phyloP scores from a whole-genome alignment of 2,888 invertebrate genomes.

The Mactromeris polynyma region DNA sequence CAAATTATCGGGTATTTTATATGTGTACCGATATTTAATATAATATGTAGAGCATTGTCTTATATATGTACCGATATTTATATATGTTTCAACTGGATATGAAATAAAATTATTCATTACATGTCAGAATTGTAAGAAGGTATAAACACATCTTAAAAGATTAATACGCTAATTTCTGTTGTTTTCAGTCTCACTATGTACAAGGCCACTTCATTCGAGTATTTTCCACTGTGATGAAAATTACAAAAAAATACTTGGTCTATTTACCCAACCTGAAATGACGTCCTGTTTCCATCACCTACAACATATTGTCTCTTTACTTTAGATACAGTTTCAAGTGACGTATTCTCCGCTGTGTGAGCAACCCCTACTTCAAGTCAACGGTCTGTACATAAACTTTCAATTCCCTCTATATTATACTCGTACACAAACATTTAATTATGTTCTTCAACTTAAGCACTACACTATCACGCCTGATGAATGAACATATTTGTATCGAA shows the following conservation, averaged over 20 bases:
- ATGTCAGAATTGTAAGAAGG: too few species aligned
- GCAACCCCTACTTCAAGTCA: slow-evolving; percentile 44
- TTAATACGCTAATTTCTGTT: too few species aligned
- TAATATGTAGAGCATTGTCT: too few species aligned
- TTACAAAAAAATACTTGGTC: not conserved
- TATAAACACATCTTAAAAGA: too few species aligned
- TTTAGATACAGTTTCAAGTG: slow-evolving; percentile 53
- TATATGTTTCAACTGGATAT: too few species aligned
- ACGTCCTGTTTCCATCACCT: not conserved
- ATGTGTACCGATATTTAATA: too few species aligned
- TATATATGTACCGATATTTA: too few species aligned
- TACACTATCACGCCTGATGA: slow-evolving; percentile 51
- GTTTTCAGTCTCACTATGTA: too few species aligned
- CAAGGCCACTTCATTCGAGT: too few species aligned
- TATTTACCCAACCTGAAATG: not conserved
- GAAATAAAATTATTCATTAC: too few species aligned
- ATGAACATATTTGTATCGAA: slow-evolving; percentile 63
- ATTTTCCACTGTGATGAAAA: too few species aligned
- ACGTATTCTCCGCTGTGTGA: slow-evolving; percentile 22
- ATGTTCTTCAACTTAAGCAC: slow-evolving; percentile 53
- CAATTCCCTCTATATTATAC: not conserved
- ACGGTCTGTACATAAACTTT: slow-evolving; percentile 50
- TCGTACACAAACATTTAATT: slow-evolving; percentile 58
- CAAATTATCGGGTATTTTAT: too few species aligned
- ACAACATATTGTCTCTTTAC: slow-evolving; percentile 28